Evolutionary conservation across 1,140 invertebrate genomes (phyloP), one percentile per base, ranked within the genome.

Genomic region (Zaprionus vittiger): DNA sequence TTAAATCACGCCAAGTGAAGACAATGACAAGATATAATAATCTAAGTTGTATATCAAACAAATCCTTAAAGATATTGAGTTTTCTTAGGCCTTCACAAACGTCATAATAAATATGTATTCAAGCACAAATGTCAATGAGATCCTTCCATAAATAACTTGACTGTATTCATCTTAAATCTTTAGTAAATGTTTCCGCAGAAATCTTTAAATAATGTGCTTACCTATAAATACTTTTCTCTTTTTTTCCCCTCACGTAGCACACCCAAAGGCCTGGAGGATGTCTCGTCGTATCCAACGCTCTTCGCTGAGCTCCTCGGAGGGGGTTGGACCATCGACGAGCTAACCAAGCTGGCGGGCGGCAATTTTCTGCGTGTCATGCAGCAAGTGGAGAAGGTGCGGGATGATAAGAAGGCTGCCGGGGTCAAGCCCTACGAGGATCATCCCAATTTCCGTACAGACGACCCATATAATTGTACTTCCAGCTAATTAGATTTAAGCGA

Each of bases 271-370:
- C 94, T 99, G 49, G 97, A 98, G 93, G 97, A 99, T 92, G 97
- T 98, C 7, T 97, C 97, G 1, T 97, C 95, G 74, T 99, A 98
- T 93, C 98, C 98, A 1, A 95, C 96, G 68, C 93, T 99, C 54
- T 98, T 96, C 92, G 96, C 96, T 26, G 96, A 97, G 93, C 93
- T 97, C 41, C 95, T 97, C 79, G 95, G 96, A 54, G 95, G 96
- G n/a, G 95, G 96, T 28, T 98, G 97, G 97, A 95, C 95, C 57
- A 95, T 96, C 62, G 95, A 96, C 22, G 97, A 98, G 91, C 93
- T 99, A 38, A 96, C 97, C 73, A 98, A 98, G 93, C 93, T 99
- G 72, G 97, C 97, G 7, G 97, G 97, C 24, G 94, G 96, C 62
- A 99, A 98, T 93, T 95, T 98, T 83, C 92, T 98, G 60, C 94